Conservation (phyloP, 2,797 vertebrate genomes). For the Etheostoma perlongum region DNA sequence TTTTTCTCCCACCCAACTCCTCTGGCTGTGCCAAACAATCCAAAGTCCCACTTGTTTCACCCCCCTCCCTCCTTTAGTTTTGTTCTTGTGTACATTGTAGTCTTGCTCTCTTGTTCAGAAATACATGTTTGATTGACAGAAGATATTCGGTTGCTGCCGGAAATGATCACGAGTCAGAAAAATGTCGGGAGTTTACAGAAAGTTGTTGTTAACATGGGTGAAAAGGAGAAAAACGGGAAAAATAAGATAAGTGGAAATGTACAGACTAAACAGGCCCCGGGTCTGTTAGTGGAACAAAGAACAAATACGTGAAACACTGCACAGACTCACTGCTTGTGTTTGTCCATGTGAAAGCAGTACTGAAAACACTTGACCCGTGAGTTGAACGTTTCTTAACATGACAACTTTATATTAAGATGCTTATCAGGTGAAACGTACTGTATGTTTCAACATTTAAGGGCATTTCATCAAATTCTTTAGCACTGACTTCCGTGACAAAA, state of each 20-base stretch:
- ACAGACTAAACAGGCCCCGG: conserved; percentile 71
- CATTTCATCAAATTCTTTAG: background rate
- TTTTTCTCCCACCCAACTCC: conserved; percentile 62
- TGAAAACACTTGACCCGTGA: background rate
- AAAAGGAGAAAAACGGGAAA: conserved; percentile 55
- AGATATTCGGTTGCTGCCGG: conserved; percentile 61
- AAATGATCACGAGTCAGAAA: conserved; percentile 61
- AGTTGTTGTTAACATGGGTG: conserved; percentile 35
- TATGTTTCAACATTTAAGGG: background rate
- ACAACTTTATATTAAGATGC: background rate
- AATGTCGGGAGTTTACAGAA: conserved; percentile 70
- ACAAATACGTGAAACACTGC: conserved; percentile 64
- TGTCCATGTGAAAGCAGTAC: conserved; percentile 14
- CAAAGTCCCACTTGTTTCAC: conserved; percentile 34
- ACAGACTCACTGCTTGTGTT: conserved; percentile 26
- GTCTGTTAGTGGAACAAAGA: conserved; percentile 55
- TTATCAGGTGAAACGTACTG: background rate
- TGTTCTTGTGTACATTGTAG: conserved; percentile 27
- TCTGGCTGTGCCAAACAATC: conserved; percentile 66
- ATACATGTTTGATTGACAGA: conserved; percentile 58
- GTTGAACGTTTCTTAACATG: background rate
- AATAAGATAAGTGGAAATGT: conserved; percentile 69
- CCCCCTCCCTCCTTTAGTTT: conserved; percentile 29
- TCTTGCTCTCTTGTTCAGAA: conserved; percentile 50
- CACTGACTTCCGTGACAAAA: background rate